These are phyloP conservation scores for Andricus curvator DNA, from an alignment of 2,888 invertebrate species.

Conservation along the genomic window DNA sequence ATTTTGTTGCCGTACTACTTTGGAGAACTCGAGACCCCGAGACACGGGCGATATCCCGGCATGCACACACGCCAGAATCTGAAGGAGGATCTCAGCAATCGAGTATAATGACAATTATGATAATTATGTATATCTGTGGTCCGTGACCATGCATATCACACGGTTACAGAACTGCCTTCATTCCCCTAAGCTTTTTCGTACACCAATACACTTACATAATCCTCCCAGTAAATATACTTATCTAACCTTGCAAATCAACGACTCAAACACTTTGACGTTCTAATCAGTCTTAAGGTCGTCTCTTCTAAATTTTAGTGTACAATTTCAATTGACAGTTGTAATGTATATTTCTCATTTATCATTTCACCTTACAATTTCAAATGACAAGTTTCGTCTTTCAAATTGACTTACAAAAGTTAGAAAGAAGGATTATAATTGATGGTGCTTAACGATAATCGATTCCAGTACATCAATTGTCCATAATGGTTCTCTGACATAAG, in stretches of 20 bases:
- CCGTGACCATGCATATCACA: slow-evolving; percentile 8
- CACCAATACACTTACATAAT: background rate
- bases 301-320: background rate
- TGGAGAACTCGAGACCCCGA: slow-evolving; percentile 76
- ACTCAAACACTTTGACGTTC: slow-evolving; percentile 7
- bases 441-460: too few species aligned
- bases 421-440: too few species aligned
- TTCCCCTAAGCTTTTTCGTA: slow-evolving; percentile 19
- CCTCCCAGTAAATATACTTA: background rate
- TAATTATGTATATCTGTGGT: slow-evolving; percentile 31
- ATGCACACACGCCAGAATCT: slow-evolving; percentile 73
- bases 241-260: background rate
- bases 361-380: too few species aligned
- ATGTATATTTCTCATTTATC: background rate
- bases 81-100: slow-evolving; percentile 70
- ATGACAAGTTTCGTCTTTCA: too few species aligned
- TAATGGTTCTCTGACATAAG: background rate
- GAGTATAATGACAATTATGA: slow-evolving; percentile 70
- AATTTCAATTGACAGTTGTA: background rate
- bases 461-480: too few species aligned
- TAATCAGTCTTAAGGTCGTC: background rate
- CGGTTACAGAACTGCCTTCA: background rate
- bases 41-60: slow-evolving; percentile 70
- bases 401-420: too few species aligned
- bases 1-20: slow-evolving; percentile 69